A percentile compares a stretch with the other conserved stretches of the same genome.
Conservation (phyloP, 2,888 invertebrate species). For the Cantharis lateralis region DNA sequence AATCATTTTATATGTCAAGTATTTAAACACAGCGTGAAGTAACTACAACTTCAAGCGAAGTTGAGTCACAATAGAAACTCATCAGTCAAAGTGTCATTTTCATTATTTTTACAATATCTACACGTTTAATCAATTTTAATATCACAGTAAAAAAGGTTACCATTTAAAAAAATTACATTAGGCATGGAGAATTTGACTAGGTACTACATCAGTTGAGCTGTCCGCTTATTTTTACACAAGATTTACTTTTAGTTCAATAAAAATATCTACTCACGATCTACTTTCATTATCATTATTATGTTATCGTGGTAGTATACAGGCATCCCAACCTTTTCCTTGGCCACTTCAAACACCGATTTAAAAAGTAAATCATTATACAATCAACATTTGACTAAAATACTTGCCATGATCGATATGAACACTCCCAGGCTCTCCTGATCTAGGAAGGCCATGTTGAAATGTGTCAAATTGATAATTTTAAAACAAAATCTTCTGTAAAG, state of each 20-base stretch:
- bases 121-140: not conserved
- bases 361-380: no score
- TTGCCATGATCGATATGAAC: not conserved
- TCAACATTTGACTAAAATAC: not conserved
- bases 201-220: not conserved
- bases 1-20: conserved; percentile 2
- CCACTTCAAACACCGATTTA: no score
- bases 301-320: not conserved
- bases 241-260: not conserved
- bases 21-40: not conserved
- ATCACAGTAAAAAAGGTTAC: not conserved
- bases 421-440: not conserved
- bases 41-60: conserved; percentile 12
- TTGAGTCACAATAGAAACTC: conserved; percentile 28
- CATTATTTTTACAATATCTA: conserved; percentile 13
- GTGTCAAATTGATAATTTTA: no score
- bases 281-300: not conserved
- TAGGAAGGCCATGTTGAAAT: no score
- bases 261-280: not conserved
- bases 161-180: not conserved
- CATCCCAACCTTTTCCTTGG: not conserved
- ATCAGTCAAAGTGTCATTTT: conserved; percentile 35
- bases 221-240: not conserved
- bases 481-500: no score
- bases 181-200: not conserved